phyloP scores from a whole-genome alignment of 1,140 invertebrate genomes.

The Penaeus vannamei region DNA sequence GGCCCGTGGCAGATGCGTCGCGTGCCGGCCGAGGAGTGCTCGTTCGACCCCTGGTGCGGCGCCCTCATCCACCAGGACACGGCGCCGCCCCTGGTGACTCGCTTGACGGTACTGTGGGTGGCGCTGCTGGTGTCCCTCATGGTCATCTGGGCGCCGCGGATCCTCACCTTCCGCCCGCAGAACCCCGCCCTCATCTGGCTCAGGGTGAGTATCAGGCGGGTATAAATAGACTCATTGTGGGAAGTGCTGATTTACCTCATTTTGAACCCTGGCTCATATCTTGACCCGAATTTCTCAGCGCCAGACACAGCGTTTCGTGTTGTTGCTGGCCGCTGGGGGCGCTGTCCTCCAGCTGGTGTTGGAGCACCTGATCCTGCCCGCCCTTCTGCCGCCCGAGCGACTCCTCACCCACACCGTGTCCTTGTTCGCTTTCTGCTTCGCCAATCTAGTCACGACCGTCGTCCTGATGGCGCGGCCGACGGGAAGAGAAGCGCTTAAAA shows the following conservation, averaged over 20 bases:
- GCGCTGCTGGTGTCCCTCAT: slow-evolving; percentile 35
- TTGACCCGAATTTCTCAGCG: not conserved
- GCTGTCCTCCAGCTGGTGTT: slow-evolving; percentile 34
- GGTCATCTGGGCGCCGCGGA: slow-evolving; percentile 31
- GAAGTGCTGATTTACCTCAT: not conserved
- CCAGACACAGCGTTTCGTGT: slow-evolving; percentile 13
- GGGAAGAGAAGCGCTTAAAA: too few species aligned
- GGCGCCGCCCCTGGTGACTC: slow-evolving; percentile 43
- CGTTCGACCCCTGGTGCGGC: slow-evolving; percentile 50
- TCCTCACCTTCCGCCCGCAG: slow-evolving; percentile 45
- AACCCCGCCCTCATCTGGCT: slow-evolving; percentile 18
- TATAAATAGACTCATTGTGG: too few species aligned
- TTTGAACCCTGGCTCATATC: not conserved
- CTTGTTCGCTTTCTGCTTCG: slow-evolving; percentile 29
- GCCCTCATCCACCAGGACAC: slow-evolving; percentile 24
- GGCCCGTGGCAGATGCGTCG: not conserved
- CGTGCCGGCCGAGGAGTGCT: slow-evolving; percentile 35
- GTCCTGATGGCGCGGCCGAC: not conserved
- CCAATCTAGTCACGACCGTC: not conserved
- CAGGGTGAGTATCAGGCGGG: slow-evolving; percentile 23
- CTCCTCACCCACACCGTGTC: slow-evolving; percentile 41
- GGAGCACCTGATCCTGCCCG: slow-evolving; percentile 30
- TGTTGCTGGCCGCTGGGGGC: slow-evolving; percentile 32
- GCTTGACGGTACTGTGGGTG: slow-evolving; percentile 28
- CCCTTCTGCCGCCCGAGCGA: slow-evolving; percentile 19